Conservation (phyloP, 64 coral and sea anemone genomes). For the Exaiptasia diaphana region DNA sequence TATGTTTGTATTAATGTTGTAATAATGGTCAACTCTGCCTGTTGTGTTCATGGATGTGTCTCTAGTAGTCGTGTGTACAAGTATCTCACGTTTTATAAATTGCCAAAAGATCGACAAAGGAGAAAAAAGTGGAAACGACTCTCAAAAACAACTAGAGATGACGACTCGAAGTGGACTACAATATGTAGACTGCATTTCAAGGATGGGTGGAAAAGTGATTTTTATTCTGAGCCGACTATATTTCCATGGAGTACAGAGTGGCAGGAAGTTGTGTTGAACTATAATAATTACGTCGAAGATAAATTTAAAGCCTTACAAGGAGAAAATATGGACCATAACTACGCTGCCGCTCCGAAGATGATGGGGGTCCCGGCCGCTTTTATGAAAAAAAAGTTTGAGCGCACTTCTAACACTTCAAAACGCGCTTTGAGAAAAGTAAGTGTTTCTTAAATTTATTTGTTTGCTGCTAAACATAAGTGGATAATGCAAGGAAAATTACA, state of each 20-base stretch:
- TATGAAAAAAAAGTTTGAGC: background rate
- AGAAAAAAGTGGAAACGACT: no score
- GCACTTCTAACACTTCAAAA: background rate
- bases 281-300: background rate
- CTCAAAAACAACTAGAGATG: background rate
- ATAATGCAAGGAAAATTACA: no score
- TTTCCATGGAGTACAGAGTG: background rate
- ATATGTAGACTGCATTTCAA: background rate
- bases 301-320: background rate
- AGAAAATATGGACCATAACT: background rate
- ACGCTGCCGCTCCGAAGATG: background rate
- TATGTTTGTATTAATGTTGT: no score
- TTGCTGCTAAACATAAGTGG: no score
- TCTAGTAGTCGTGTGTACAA: background rate
- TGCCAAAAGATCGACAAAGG: no score
- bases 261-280: background rate
- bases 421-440: no score
- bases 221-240: background rate
- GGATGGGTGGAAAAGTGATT: background rate
- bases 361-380: background rate
- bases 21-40: background rate
- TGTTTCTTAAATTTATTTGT: no score
- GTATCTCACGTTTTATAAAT: background rate
- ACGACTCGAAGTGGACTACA: background rate
- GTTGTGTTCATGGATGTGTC: background rate